Evolutionary conservation across 64 coral and sea anemone genomes (phyloP).

Genomic region (Montipora cactus): DNA sequence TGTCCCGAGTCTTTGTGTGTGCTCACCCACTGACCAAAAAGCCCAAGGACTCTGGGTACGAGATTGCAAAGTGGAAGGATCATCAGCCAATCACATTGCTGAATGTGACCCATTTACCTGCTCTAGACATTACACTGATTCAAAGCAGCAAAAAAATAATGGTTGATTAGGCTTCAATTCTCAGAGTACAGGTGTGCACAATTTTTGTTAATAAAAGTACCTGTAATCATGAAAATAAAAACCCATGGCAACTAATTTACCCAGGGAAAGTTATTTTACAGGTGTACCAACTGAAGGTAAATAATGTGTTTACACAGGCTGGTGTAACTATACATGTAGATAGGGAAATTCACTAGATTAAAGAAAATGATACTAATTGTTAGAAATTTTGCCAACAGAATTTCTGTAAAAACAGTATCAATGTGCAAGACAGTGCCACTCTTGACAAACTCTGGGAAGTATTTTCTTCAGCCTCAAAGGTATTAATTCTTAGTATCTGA

Average conservation of each 20-base stretch:
- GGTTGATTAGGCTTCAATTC: neutral
- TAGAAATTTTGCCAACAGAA: slow-evolving; percentile 65
- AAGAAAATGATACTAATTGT: neutral
- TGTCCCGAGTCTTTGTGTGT: too few relatives aligned
- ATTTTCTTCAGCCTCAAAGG: slow-evolving; percentile 73
- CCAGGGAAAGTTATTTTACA: too few relatives aligned
- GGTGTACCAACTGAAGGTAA: neutral
- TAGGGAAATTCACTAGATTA: neutral
- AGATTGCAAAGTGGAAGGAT: too few relatives aligned
- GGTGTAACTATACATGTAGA: neutral
- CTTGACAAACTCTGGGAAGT: slow-evolving; percentile 89
- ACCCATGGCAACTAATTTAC: too few relatives aligned
- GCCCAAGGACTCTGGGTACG: too few relatives aligned
- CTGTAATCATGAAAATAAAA: too few relatives aligned
- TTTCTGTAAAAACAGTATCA: slow-evolving; percentile 95
- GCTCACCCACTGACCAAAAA: too few relatives aligned
- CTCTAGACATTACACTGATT: neutral
- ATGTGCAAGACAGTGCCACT: slow-evolving; percentile 65
- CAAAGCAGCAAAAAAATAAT: neutral
- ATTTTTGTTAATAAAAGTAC: too few relatives aligned
- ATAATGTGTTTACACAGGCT: neutral
- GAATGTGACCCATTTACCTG: too few relatives aligned
- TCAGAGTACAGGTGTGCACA: too few relatives aligned
- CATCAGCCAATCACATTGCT: too few relatives aligned
- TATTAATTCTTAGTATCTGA: neutral